Percentiles rank a stretch among this genome's conserved stretches.
Conservation (phyloP, 1,140 invertebrate species). For the Drosophila pseudoananassae region DNA sequence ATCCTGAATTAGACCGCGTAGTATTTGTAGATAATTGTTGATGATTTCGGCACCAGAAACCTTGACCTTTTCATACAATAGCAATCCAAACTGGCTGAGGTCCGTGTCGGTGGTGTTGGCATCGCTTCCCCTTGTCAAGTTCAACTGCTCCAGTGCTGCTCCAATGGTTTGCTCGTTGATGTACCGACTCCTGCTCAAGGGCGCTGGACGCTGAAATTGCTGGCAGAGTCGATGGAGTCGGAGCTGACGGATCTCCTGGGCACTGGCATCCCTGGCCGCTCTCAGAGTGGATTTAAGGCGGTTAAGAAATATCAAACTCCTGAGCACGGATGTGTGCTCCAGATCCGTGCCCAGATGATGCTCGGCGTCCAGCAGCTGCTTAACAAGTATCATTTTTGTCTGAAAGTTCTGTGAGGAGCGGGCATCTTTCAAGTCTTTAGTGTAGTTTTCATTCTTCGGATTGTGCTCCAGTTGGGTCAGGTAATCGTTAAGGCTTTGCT, state of each 20-base stretch:
- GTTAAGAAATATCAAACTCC: conserved; percentile 63
- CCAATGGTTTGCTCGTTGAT: conserved; percentile 54
- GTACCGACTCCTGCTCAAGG: conserved; percentile 13
- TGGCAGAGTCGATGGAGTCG: conserved; percentile 67
- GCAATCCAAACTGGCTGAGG: conserved; percentile 53
- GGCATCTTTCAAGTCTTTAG: conserved; percentile 23
- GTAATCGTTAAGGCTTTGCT: conserved; percentile 51
- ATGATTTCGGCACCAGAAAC: conserved; percentile 64
- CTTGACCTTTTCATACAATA: conserved; percentile 70
- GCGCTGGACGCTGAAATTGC: conserved; percentile 49
- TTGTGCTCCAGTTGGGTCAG: conserved; percentile 34
- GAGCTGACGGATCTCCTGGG: conserved; percentile 68
- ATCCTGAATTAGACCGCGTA: conserved; percentile 64
- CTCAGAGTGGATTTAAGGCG: conserved; percentile 51
- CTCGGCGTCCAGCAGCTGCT: conserved; percentile 61
- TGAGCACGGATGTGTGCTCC: conserved; percentile 56
- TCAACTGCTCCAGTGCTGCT: conserved; percentile 54
- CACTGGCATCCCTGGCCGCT: conserved; percentile 52
- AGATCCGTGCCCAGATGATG: conserved; percentile 28
- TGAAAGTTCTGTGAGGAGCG: conserved; percentile 26
- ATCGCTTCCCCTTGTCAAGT: conserved; percentile 29
- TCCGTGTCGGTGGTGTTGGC: conserved; percentile 27
- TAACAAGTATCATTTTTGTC: conserved; percentile 65
- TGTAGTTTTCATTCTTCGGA: conserved; percentile 45
- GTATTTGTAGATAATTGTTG: conserved; percentile 65